Conservation (phyloP, 2,113 vertebrate genomes). For the Capreolus pygargus region DNA sequence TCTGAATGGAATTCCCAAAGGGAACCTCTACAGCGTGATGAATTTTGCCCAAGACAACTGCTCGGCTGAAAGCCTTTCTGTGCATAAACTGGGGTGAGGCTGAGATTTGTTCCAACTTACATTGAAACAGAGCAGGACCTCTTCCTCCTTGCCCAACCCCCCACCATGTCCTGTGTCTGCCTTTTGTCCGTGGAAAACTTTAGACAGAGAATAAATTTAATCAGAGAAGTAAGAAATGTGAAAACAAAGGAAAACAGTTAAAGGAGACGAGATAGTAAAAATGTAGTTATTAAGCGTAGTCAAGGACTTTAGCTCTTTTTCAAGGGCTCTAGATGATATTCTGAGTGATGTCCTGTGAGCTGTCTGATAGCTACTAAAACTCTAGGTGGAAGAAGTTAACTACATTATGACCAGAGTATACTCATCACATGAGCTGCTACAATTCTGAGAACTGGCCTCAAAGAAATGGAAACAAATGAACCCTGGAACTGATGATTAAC, state of each 20-base stretch:
- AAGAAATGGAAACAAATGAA: not conserved
- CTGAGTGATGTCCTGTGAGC: not conserved
- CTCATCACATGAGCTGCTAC: not conserved
- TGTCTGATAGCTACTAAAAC: not conserved
- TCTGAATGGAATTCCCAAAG: not conserved
- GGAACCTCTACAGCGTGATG: accelerated
- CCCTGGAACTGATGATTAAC: not conserved
- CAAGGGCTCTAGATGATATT: not conserved
- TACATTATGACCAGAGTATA: not conserved
- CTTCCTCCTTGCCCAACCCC: not conserved
- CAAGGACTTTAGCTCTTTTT: not conserved
- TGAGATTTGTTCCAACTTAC: not conserved
- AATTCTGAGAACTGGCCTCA: not conserved
- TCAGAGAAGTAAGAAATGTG: not conserved
- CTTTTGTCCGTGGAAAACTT: not conserved
- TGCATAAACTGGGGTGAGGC: not conserved
- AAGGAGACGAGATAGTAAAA: not conserved
- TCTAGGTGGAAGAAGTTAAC: not conserved
- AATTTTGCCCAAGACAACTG: not conserved
- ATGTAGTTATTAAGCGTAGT: not conserved
- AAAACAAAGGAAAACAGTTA: not conserved
- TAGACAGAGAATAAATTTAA: not conserved
- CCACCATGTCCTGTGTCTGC: not conserved
- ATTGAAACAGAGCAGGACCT: not conserved
- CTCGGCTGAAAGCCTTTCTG: not conserved